Base-by-base conservation (phyloP, 2,113 vertebrate species). In the Pedetes capensis region DNA sequence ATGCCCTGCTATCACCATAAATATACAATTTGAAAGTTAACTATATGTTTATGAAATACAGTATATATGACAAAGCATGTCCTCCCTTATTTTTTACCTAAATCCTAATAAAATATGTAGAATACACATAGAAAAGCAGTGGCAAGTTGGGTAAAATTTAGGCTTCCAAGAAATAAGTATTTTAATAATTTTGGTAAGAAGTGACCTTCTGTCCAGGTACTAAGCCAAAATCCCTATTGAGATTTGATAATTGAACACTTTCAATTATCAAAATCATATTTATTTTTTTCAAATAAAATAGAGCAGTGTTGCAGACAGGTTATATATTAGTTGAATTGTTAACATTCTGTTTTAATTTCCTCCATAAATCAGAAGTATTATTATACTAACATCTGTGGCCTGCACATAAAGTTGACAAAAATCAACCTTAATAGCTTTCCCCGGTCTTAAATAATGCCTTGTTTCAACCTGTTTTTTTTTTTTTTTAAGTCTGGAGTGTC, bases 341-440 rank as follows among this genome's bases (percentile, higher is more conserved):
- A 83, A 25, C 74, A 91, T 79, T 95, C 63, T 95, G 44, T 89
- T 96, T 61, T 93, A 71, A 87, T 83, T 93, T 94, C 44, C 23
- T 51, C 44, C 74, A 63, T 93, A 96, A 94, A 89, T 25, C 34
- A 81, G n/a, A 71, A 93, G 64, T 91, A 96, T 94, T 91, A 87
- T 95, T 86, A 42, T 86, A 57, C 63, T 83, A 91, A 94, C 82
- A 89, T 93, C 87, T 97, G 90, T 85, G 64, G n/a, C 69, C 64
- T 91, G 76, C 93, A 81, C 74, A 93, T 79, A 91, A 94, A 96
- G 34, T 94, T 89, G 55, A 93, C 81, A 84, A 79, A 95, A 95
- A 32, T 85, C 55, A 95, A 47, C 47, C 78, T 23, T 87, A 96
- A 87, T 79, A 68, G 27, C 44, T 89, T 93, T 95, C 80, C 39